Evolutionary conservation across 2,797 vertebrate genomes (phyloP).

Genomic region (Enteromius trimaculatus): DNA sequence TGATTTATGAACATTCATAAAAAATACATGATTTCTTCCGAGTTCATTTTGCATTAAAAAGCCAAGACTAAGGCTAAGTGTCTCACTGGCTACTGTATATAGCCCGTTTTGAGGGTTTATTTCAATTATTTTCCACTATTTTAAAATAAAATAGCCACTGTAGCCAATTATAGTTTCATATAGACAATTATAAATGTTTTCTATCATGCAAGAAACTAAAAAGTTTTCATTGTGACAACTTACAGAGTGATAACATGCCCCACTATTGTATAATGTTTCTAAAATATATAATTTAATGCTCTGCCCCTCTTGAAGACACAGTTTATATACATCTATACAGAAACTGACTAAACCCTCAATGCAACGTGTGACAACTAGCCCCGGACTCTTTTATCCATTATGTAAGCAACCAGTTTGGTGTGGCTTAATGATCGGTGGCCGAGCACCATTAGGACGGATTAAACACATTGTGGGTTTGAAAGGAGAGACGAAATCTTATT

Average conservation of each 20-base stretch:
- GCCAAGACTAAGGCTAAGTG: not conserved
- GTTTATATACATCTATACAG: not conserved
- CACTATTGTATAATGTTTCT: not conserved
- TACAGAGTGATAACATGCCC: not conserved
- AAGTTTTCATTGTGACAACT: not conserved
- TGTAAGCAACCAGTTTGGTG: not conserved
- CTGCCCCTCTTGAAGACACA: not conserved
- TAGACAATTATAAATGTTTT: not conserved
- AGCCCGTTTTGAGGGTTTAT: not conserved
- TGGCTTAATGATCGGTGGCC: not conserved
- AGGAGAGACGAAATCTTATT: conserved; percentile 14
- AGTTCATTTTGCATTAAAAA: not conserved
- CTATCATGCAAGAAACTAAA: not conserved
- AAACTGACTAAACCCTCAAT: not conserved
- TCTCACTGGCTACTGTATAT: not conserved
- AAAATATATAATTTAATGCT: not conserved
- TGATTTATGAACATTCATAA: not conserved
- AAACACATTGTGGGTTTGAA: conserved; percentile 5
- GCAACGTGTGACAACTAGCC: not conserved
- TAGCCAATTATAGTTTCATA: not conserved
- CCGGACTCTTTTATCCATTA: not conserved
- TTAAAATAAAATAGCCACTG: not conserved
- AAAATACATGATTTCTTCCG: not conserved
- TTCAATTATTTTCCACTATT: not conserved
- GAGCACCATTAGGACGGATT: not conserved